A percentile compares a stretch with the other conserved stretches of the same genome.
phyloP scores from a whole-genome alignment of 1,140 invertebrate species.

The Helicorthomorpha holstii region DNA sequence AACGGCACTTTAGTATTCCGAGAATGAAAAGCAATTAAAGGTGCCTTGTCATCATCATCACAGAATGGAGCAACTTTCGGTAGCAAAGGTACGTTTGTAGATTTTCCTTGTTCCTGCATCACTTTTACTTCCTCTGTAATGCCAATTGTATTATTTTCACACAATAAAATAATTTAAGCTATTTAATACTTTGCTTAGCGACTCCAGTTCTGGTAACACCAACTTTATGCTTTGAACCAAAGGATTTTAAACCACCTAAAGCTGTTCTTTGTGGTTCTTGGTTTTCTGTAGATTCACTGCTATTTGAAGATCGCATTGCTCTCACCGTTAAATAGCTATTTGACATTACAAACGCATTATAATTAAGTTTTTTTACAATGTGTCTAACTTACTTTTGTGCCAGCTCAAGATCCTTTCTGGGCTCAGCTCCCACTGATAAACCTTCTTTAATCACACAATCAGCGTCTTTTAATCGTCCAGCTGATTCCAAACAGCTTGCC shows the following conservation, averaged over 20 bases:
- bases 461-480: conserved; percentile 20
- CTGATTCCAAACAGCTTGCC: conserved; percentile 19
- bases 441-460: conserved; percentile 21
- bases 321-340: too few relatives aligned
- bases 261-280: background rate
- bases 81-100: too few relatives aligned
- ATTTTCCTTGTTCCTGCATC: too few relatives aligned
- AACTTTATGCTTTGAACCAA: background rate
- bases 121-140: too few relatives aligned
- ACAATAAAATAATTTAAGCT: too few relatives aligned
- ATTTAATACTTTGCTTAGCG: background rate
- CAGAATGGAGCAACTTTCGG: too few relatives aligned
- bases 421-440: conserved; percentile 17
- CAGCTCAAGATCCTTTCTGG: conserved; percentile 7
- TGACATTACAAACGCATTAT: background rate
- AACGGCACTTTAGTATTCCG: too few relatives aligned
- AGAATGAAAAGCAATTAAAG: too few relatives aligned
- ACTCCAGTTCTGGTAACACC: background rate
- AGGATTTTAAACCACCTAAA: background rate
- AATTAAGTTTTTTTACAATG: background rate
- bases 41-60: too few relatives aligned
- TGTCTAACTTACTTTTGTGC: conserved; percentile 2
- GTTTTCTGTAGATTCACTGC: background rate
- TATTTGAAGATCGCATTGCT: background rate
- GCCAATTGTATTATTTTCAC: too few relatives aligned